Evolutionary conservation across 2,113 vertebrate genomes (phyloP).

Genomic region (Pachypanchax playfairii): DNA sequence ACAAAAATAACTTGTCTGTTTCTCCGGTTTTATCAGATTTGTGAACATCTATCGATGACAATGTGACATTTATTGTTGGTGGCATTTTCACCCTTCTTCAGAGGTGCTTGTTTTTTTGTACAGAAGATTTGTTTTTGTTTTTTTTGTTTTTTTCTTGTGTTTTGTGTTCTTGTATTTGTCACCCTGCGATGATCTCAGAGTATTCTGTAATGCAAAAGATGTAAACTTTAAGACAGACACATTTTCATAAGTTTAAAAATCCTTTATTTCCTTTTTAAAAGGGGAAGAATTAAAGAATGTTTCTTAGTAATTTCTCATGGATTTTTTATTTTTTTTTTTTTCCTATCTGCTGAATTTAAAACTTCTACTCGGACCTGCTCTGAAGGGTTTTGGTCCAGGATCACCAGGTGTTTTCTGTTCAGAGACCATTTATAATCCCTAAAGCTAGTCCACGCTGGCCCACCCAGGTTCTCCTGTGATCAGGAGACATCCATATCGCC

Average conservation of each 20-base stretch:
- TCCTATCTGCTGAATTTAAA: neutral
- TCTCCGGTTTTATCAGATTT: slow-evolving; percentile 58
- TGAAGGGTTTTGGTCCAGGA: too few species aligned
- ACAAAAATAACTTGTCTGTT: slow-evolving; percentile 24
- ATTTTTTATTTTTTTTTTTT: neutral
- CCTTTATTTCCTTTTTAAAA: slow-evolving; percentile 65
- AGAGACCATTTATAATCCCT: too few species aligned
- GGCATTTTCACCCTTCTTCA: slow-evolving; percentile 49
- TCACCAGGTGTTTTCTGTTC: too few species aligned
- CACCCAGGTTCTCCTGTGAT: too few species aligned
- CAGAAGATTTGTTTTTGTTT: slow-evolving; percentile 52
- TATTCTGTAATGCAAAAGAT: slow-evolving; percentile 65
- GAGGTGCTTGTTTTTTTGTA: slow-evolving; percentile 66
- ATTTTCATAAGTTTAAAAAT: slow-evolving; percentile 71
- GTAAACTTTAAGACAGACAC: slow-evolving; percentile 62
- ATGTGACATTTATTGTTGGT: slow-evolving; percentile 62
- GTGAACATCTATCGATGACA: slow-evolving; percentile 52
- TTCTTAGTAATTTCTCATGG: slow-evolving; percentile 71
- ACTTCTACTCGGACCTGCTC: too few species aligned
- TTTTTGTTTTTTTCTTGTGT: slow-evolving; percentile 49
- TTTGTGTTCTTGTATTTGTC: slow-evolving; percentile 61
- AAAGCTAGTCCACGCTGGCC: too few species aligned
- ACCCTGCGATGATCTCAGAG: slow-evolving; percentile 51
- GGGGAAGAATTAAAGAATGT: slow-evolving; percentile 78
- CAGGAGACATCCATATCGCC: too few species aligned